Base-by-base conservation (phyloP, 2,888 invertebrate species). In the Apoda limacodes region DNA sequence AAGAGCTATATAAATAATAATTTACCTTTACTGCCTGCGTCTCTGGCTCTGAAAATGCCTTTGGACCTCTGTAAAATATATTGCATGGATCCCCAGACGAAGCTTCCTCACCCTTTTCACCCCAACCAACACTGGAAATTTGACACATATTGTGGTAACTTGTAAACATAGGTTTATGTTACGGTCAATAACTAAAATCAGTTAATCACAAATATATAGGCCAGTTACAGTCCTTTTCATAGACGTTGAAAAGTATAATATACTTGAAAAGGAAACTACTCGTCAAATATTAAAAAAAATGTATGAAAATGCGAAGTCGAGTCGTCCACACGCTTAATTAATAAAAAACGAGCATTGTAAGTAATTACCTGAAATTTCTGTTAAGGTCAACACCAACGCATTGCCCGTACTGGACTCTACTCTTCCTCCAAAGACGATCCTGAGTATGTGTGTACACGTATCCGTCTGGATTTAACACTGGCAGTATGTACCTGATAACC, bases 1-100 rank as follows among this genome's bases (percentile, higher is more conserved):
- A 19, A 15, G 14, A 15, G 14, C n/a, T n/a, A 17, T 17, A 17
- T 6, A 17, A 17, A 44, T 42, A 32, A 15, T 25, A n/a, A 21
- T 13, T 42, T 52, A 74, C 78, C 48, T 55, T 63, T 1, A 81
- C 82, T 13, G 93, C 89, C 39, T 74, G 68, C 0, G 92, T 89
- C 72, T 96, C 95, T 0, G 91, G 91, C 67, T 96, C 95, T 0
- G 95, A 95, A 60, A 94, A 93, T 1, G 93, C 85, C 28, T 82
- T 81, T 1, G 85, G 70, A 9, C 96, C 96, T 22, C 90, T 86
- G 55, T 85, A 95, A 13, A 88, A 92, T 46, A 94, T 91, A 11
- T 87, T 84, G 46, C 95, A 95, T 1, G 92, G 91, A 55, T 92
- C 87, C 23, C 84, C 86, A 9, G 93, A 93, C 1, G 93, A 88